Evolutionary conservation across 2,797 vertebrate species (phyloP), one percentile per base, ranked within the genome.

Genomic region (Tolypeutes matacus): DNA sequence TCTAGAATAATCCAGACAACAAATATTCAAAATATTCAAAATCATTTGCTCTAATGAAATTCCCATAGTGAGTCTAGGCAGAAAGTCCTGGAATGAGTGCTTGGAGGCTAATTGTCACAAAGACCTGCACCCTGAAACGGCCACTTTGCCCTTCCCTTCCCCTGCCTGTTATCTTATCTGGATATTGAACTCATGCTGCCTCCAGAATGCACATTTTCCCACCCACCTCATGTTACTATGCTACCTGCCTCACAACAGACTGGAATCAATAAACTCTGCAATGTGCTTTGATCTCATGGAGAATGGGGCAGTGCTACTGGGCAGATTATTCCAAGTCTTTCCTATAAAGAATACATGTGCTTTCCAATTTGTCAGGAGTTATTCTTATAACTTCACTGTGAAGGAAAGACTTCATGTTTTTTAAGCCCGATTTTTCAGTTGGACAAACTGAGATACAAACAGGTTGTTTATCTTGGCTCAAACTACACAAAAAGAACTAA

Each of bases 21-120:
- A 88, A 60, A 76, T 53, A 62, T 94, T 51, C 31, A 80, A 88
- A 60, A 76, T 53, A 62, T 94, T 51, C 31, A 80, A 95, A 93
- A 21, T 49, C 23, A 0, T 20, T 60, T 20, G 18, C 76, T 62
- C 70, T n/a, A 51, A n/a, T 58, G 31, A 85, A 95, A 95, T 58
- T 39, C 23, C 36, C 11, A 39, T 3, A 8, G 42, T 58, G 42
- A 69, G 20, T n/a, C 4, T 5, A n/a, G 67, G 36, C 29, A 31
- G 76, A 46, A 83, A 31, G 56, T n/a, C 67, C 36, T 70, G 62
- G 53, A 42, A 60, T 46, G 49, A 77, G 67, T 23, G 31, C 1
- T 23, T 36, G 67, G 51, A 86, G 49, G 36, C 5, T 25, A 7
- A 1, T 9, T 5, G 23, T 20, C 58, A 75, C 51, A 51, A 12